A percentile compares a stretch with the other conserved stretches of the same genome.
phyloP scores from a whole-genome alignment of 53 echinoderm and acorn worm species.

The Echinarachnius parma region DNA sequence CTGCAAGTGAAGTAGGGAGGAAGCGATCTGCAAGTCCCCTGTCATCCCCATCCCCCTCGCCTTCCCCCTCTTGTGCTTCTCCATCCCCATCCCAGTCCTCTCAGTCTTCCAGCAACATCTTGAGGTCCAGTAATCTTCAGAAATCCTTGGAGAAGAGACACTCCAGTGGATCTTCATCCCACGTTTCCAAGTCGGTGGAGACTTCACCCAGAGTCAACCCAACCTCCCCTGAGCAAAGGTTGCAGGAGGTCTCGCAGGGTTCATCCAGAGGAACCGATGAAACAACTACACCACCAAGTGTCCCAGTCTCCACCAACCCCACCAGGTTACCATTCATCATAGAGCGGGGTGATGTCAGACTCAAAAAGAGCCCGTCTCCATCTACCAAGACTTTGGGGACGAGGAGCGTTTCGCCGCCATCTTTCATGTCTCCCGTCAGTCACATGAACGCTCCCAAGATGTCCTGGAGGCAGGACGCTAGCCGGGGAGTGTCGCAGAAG shows the following conservation, averaged over 20 bases:
- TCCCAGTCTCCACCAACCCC: neutral
- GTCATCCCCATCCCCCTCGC: neutral
- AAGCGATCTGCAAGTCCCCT: slow-evolving; percentile 28
- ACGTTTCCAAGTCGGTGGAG: too few species aligned
- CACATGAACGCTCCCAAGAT: neutral
- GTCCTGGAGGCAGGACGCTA: neutral
- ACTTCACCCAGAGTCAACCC: too few species aligned
- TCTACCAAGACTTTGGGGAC: neutral
- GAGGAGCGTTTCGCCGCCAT: neutral
- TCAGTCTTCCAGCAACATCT: too few species aligned
- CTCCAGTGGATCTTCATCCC: too few species aligned
- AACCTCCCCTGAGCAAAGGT: too few species aligned
- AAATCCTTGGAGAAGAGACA: too few species aligned
- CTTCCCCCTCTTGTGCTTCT: slow-evolving; percentile 5
- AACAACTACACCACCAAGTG: neutral
- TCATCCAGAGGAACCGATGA: neutral
- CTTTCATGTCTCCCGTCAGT: slow-evolving; percentile 17
- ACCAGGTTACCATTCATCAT: slow-evolving; percentile 22
- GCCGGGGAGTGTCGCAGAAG: slow-evolving; percentile 11
- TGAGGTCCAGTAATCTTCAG: too few species aligned
- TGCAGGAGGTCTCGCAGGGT: too few species aligned
- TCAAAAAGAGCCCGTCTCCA: neutral
- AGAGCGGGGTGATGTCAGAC: slow-evolving; percentile 9
- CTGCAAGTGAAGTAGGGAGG: slow-evolving; percentile 12
- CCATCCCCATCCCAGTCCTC: neutral